Conservation (phyloP, 2,888 invertebrate species). For the Synergus gifuensis region DNA sequence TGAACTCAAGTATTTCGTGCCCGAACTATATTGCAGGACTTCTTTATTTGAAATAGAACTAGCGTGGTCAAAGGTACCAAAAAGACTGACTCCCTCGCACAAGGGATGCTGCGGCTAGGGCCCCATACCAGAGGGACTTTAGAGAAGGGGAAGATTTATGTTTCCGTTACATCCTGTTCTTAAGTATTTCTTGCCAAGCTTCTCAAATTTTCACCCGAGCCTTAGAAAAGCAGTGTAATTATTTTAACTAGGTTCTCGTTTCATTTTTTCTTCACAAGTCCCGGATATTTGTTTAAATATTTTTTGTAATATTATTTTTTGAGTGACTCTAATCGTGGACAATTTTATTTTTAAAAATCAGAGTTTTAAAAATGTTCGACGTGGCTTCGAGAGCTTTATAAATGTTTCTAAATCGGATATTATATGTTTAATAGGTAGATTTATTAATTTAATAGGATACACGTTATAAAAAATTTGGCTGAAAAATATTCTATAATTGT, state of each 20-base stretch:
- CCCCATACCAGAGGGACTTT: no score
- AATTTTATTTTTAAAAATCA: conserved; percentile 14
- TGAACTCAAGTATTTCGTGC: no score
- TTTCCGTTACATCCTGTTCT: no score
- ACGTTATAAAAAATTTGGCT: not conserved
- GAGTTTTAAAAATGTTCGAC: not conserved
- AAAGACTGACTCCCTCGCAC: no score
- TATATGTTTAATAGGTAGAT: not conserved
- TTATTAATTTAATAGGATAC: no score
- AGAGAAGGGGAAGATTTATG: no score
- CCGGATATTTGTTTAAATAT: no score
- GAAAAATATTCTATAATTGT: not conserved
- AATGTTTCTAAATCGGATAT: not conserved
- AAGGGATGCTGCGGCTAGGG: no score
- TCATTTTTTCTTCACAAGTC: not conserved
- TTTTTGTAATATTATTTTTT: not conserved
- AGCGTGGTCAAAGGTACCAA: no score
- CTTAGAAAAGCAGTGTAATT: not conserved
- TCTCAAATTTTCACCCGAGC: not conserved
- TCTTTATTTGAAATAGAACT: no score
- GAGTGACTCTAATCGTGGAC: conserved; percentile 1
- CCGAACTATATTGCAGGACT: no score
- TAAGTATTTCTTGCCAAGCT: conserved; percentile 19
- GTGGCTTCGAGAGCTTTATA: not conserved
- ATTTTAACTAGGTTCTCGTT: not conserved